Conservation (phyloP, 1,140 invertebrate genomes). For the Hycleus phaleratus region DNA sequence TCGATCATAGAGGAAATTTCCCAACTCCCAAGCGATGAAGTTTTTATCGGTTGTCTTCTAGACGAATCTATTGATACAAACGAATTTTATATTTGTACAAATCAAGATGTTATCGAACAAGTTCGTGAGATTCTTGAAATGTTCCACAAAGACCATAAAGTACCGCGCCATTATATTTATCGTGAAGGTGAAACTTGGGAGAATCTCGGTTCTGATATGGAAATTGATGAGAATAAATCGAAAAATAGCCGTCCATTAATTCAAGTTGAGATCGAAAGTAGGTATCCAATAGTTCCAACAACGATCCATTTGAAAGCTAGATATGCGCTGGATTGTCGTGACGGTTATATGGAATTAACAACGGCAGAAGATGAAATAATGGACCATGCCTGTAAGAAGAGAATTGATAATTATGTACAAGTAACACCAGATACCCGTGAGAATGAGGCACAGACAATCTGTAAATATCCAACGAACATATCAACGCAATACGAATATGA, state of each 20-base stretch:
- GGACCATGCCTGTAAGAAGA: constrained; percentile 48
- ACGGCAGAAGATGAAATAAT: constrained; percentile 47
- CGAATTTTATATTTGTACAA: constrained; percentile 63
- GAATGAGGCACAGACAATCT: constrained; percentile 55
- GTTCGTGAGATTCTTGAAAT: constrained; percentile 46
- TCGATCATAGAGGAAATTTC: constrained; percentile 45
- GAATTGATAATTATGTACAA: constrained; percentile 48
- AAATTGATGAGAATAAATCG: constrained; percentile 49
- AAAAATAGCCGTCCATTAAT: constrained; percentile 48
- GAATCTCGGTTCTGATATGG: constrained; percentile 42
- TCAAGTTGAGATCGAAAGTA: constrained; percentile 55
- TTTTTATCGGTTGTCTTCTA: constrained; percentile 62
- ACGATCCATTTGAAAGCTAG: constrained; percentile 44
- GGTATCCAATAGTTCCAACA: constrained; percentile 48
- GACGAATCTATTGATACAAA: constrained; percentile 46
- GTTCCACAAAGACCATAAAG: constrained; percentile 53
- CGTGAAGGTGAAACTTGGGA: constrained; percentile 53
- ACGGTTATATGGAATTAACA: constrained; percentile 58
- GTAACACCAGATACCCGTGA: constrained; percentile 41
- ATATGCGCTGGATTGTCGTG: constrained; percentile 48
- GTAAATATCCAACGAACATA: constrained; percentile 36
- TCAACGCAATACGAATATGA: constrained; percentile 55
- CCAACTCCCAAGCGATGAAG: constrained; percentile 45
- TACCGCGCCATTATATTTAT: constrained; percentile 53
- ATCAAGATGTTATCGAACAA: constrained; percentile 42